Evolutionary conservation across 2,797 vertebrate species (phyloP).

Genomic region (Diglossa cyanea): DNA sequence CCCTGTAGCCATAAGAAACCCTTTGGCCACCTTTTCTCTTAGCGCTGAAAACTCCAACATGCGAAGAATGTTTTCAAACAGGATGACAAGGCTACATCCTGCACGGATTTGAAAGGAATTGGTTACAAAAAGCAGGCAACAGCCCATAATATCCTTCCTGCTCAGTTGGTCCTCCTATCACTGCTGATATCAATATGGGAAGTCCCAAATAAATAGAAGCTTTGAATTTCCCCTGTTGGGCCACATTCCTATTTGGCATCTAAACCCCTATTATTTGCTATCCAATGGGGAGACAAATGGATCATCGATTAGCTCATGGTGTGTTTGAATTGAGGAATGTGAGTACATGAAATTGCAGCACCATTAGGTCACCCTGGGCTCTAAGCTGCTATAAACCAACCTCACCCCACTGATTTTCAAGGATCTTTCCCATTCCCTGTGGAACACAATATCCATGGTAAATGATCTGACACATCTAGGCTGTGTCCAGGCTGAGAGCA

Average conservation of each 20-base stretch:
- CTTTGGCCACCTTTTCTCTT: constrained; percentile 15
- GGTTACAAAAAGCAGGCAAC: constrained; percentile 22
- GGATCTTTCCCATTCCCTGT: neutral
- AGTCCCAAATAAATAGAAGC: constrained; percentile 55
- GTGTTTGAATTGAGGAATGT: constrained; percentile 49
- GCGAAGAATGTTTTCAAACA: constrained; percentile 17
- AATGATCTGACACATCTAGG: neutral
- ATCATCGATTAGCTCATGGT: constrained; percentile 40
- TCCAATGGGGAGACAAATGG: constrained; percentile 41
- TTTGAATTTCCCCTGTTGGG: constrained; percentile 30
- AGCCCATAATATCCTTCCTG: constrained; percentile 53
- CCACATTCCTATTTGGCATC: constrained; percentile 13
- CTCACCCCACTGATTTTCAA: neutral
- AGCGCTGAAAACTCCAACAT: neutral
- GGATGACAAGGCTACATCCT: constrained; percentile 55
- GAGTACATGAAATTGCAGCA: constrained; percentile 28
- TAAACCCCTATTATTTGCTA: constrained; percentile 58
- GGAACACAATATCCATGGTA: neutral
- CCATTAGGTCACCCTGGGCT: constrained; percentile 27
- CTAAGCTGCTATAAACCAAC: neutral
- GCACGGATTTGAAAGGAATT: constrained; percentile 13
- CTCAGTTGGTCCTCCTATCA: neutral
- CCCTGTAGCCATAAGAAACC: neutral
- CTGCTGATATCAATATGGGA: constrained; percentile 36
- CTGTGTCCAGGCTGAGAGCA: neutral